Evolutionary conservation across 2,888 invertebrate genomes (phyloP).

Genomic region (Drosophila recens): DNA sequence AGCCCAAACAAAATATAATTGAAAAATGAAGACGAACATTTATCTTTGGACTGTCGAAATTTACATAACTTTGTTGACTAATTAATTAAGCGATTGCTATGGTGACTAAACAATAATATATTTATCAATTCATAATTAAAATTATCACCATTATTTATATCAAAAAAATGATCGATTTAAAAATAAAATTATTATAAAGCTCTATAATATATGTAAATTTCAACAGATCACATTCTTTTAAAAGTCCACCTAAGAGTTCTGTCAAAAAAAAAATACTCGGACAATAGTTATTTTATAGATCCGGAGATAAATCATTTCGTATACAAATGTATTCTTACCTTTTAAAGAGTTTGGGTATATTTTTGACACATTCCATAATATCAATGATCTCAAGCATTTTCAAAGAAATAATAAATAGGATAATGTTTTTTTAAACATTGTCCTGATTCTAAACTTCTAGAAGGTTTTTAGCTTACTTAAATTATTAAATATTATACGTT

Average conservation of each 20-base stretch:
- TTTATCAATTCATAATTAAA: slow-evolving; percentile 4
- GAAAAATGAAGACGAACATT: slow-evolving; percentile 23
- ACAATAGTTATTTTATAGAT: too few species aligned
- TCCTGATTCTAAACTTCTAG: not conserved
- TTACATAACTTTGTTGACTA: slow-evolving; percentile 20
- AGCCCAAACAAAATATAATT: slow-evolving; percentile 21
- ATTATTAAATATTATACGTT: too few species aligned
- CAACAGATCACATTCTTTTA: too few species aligned
- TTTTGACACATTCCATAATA: too few species aligned
- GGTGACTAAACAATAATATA: slow-evolving; percentile 10
- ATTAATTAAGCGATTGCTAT: slow-evolving; percentile 20
- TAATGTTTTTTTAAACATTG: not conserved
- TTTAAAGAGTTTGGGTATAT: too few species aligned
- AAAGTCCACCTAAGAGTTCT: too few species aligned
- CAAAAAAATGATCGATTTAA: not conserved
- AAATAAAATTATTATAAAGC: not conserved
- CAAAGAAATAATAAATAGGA: fast-evolving
- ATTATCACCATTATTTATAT: not conserved
- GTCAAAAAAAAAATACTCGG: too few species aligned
- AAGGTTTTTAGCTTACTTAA: too few species aligned
- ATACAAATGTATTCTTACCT: not conserved
- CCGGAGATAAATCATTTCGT: too few species aligned
- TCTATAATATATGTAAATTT: too few species aligned
- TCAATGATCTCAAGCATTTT: too few species aligned
- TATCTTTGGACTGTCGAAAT: slow-evolving; percentile 13